Evolutionary conservation across 2,113 vertebrate species (phyloP).

Genomic region (Pangasianodon hypophthalmus): DNA sequence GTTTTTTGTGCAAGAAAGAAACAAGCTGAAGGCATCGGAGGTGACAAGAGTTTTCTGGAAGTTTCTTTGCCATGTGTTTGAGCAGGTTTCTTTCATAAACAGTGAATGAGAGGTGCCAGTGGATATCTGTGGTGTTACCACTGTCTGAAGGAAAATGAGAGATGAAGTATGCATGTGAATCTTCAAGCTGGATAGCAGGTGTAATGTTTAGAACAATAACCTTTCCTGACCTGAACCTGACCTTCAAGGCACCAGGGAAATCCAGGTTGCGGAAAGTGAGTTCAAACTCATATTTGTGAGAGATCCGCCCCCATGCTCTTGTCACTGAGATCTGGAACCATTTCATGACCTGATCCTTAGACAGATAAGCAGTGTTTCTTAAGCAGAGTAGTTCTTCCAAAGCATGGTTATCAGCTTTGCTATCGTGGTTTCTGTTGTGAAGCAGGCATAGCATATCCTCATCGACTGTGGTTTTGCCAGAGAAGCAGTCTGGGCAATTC

Average conservation of each 20-base stretch:
- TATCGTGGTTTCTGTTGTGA: constrained; percentile 68
- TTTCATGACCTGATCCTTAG: constrained; percentile 86
- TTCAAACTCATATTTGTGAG: constrained; percentile 93
- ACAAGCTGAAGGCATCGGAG: constrained; percentile 89
- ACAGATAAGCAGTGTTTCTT: constrained; percentile 74
- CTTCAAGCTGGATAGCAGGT: constrained; percentile 84
- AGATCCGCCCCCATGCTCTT: constrained; percentile 89
- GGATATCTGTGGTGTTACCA: constrained; percentile 68
- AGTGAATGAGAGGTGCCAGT: constrained; percentile 87
- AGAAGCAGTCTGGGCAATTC: constrained; percentile 74
- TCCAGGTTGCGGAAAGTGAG: constrained; percentile 87
- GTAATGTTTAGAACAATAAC: constrained; percentile 83
- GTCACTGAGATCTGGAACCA: constrained; percentile 93
- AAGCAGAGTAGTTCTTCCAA: constrained; percentile 81
- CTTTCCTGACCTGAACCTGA: constrained; percentile 88
- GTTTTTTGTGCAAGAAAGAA: constrained; percentile 88
- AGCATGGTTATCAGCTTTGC: constrained; percentile 49
- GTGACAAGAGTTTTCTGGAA: constrained; percentile 87
- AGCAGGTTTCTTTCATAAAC: constrained; percentile 90
- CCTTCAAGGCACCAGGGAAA: constrained; percentile 84
- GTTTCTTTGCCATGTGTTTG: constrained; percentile 77
- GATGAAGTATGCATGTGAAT: constrained; percentile 86
- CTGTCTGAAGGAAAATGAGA: constrained; percentile 79
- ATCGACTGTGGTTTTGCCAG: constrained; percentile 81
- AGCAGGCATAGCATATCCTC: constrained; percentile 94